phyloP scores from a whole-genome alignment of 2,888 invertebrate genomes.

The Stenodera caucasica region DNA sequence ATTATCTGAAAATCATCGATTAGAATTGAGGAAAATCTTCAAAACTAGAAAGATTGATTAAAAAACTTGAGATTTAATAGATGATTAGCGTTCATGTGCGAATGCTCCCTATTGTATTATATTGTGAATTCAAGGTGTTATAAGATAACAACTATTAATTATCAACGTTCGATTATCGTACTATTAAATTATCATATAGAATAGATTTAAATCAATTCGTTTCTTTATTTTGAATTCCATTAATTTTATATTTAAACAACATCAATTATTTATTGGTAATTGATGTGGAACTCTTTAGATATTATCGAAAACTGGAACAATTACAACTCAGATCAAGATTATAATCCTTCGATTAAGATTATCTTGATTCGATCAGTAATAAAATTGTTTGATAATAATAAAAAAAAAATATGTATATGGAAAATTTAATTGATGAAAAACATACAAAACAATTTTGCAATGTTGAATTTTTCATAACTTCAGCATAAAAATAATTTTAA shows the following conservation, averaged over 20 bases:
- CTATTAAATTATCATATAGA: constrained; percentile 7
- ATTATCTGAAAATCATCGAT: not conserved
- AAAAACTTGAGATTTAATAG: too few species aligned
- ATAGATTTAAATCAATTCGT: constrained; percentile 5
- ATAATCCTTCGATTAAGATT: constrained; percentile 7
- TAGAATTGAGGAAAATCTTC: too few species aligned
- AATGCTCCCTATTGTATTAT: too few species aligned
- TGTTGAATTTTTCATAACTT: too few species aligned
- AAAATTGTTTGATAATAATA: not conserved
- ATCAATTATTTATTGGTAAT: not conserved
- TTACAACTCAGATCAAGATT: constrained; percentile 1
- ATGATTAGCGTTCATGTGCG: too few species aligned
- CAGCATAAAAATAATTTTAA: too few species aligned
- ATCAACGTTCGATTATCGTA: not conserved
- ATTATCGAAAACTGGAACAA: constrained; percentile 11
- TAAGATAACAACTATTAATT: constrained; percentile 5
- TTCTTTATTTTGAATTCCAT: not conserved
- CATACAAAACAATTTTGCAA: not conserved
- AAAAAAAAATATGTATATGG: not conserved
- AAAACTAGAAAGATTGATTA: too few species aligned
- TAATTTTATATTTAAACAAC: constrained; percentile 2
- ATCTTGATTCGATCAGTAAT: constrained; percentile 3
- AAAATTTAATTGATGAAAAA: not conserved
- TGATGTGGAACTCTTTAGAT: constrained; percentile 4
- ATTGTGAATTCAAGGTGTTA: not conserved